Evolutionary conservation across 2,888 invertebrate species (phyloP).

Genomic region (Lapara coniferarum): DNA sequence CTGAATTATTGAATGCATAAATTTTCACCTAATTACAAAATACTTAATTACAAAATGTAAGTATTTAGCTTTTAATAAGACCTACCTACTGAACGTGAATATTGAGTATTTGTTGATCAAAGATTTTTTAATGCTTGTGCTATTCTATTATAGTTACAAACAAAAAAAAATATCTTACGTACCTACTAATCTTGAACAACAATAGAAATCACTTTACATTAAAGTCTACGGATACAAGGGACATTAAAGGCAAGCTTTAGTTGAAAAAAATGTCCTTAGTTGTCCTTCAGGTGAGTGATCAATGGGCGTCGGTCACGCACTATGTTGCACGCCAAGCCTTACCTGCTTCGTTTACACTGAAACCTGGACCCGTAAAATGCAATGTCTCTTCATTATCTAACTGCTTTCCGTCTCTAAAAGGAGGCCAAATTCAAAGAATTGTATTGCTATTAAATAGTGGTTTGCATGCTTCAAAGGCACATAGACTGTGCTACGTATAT

Average conservation of each 20-base stretch:
- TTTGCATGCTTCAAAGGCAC: too few relatives aligned
- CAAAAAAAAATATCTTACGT: background rate
- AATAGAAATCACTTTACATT: constrained; percentile 17
- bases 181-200: background rate
- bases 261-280: constrained; percentile 72
- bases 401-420: background rate
- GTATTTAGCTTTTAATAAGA: too few relatives aligned
- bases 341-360: constrained; percentile 57
- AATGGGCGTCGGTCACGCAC: constrained; percentile 72
- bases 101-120: too few relatives aligned
- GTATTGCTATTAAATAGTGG: too few relatives aligned
- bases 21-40: too few relatives aligned
- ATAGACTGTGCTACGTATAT: too few relatives aligned
- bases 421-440: background rate
- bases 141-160: too few relatives aligned
- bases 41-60: too few relatives aligned
- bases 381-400: background rate
- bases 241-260: constrained; percentile 39
- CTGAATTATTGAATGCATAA: too few relatives aligned
- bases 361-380: constrained; percentile 65
- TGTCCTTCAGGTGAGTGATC: constrained; percentile 72
- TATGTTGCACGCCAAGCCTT: constrained; percentile 58
- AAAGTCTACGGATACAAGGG: background rate
- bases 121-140: too few relatives aligned
- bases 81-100: too few relatives aligned